Conservation (phyloP, 2,888 invertebrate genomes). For the Drosophila borealis region DNA sequence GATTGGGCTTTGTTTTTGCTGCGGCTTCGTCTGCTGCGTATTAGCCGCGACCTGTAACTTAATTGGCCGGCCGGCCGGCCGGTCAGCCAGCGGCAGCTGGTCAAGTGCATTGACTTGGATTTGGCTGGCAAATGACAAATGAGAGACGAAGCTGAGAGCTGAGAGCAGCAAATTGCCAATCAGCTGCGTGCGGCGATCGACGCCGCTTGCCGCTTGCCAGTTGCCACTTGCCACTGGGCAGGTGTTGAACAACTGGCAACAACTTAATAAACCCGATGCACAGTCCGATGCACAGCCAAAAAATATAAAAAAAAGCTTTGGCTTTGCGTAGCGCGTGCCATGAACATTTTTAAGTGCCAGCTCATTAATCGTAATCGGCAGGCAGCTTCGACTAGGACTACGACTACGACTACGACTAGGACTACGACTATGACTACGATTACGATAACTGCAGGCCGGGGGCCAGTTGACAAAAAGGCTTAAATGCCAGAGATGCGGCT, state of each 20-base stretch:
- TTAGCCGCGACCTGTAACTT: conserved; percentile 62
- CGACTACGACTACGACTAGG: background rate
- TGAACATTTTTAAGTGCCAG: conserved; percentile 74
- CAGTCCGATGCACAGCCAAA: conserved; percentile 11
- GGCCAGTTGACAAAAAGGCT: conserved; percentile 53
- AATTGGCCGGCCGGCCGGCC: conserved; percentile 66
- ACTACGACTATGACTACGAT: conserved; percentile 21
- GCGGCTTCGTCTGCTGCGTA: conserved; percentile 31
- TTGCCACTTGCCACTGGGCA: conserved; percentile 48
- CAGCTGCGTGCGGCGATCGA: conserved; percentile 65
- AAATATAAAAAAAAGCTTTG: conserved; percentile 20
- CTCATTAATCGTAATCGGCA: conserved; percentile 84
- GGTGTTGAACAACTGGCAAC: conserved; percentile 61
- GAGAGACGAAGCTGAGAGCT: conserved; percentile 40
- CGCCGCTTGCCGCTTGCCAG: conserved; percentile 46
- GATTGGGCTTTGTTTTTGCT: conserved; percentile 3
- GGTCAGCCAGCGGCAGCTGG: conserved; percentile 58
- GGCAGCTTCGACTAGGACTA: conserved; percentile 23
- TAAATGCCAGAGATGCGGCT: conserved; percentile 13
- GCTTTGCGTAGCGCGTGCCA: conserved; percentile 74
- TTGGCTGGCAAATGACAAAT: conserved; percentile 69
- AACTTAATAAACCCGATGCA: conserved; percentile 55
- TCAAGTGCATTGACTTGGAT: conserved; percentile 68
- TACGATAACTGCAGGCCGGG: conserved; percentile 42
- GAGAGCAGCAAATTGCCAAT: conserved; percentile 76